These are phyloP conservation scores for Tylochromis polylepis DNA, from an alignment of 2,113 vertebrate species.

Conservation along the genomic window DNA sequence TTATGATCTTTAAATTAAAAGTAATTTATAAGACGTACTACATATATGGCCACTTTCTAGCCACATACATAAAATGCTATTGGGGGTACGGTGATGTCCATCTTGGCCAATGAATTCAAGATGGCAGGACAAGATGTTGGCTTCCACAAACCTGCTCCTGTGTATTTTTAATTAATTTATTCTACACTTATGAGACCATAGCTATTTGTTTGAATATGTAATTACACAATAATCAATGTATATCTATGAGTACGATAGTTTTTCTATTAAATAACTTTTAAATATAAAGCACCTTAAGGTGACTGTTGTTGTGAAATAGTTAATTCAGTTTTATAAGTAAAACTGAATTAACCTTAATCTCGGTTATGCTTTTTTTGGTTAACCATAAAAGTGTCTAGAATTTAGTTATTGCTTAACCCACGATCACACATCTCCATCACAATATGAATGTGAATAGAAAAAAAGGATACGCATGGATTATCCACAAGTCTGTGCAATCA, in stretches of 20 bases:
- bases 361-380: neutral
- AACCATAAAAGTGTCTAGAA: neutral
- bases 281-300: neutral
- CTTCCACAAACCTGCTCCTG: neutral
- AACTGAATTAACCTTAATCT: neutral
- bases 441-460: neutral
- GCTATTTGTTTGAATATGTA: neutral
- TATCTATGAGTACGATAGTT: neutral
- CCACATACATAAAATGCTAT: neutral
- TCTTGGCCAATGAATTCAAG: neutral
- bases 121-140: neutral
- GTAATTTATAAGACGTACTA: neutral
- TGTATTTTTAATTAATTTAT: neutral
- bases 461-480: neutral
- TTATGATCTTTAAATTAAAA: neutral
- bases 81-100: neutral
- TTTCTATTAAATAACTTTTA: neutral
- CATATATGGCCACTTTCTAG: neutral
- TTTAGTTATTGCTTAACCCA: neutral
- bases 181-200: neutral
- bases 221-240: too few relatives aligned
- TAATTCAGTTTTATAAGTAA: neutral
- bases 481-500: neutral
- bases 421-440: neutral
- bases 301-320: neutral